phyloP scores from a whole-genome alignment of 2,888 invertebrate species.

The Acholoe squamosa region DNA sequence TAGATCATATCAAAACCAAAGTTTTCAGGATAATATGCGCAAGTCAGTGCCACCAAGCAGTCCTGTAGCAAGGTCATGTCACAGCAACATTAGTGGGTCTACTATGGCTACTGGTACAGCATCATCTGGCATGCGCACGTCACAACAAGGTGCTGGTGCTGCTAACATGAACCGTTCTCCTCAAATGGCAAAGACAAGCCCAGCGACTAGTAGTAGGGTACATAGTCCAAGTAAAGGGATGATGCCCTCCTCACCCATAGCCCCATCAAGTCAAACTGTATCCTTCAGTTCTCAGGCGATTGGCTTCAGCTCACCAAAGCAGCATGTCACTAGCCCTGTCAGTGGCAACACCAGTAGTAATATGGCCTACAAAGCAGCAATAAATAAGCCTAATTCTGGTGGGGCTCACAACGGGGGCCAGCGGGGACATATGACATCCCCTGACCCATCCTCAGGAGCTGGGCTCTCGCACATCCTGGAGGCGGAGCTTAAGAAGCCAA shows the following conservation, averaged over 20 bases:
- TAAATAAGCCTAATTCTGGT: background rate
- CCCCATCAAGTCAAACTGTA: background rate
- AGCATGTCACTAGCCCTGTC: background rate
- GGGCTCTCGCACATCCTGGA: slow-evolving; percentile 21
- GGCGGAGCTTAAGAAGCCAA: background rate
- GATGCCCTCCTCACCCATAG: slow-evolving; percentile 34
- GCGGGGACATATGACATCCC: background rate
- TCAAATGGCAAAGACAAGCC: background rate
- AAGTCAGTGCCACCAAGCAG: background rate
- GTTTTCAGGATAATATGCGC: background rate
- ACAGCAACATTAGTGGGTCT: background rate
- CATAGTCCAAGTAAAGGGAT: slow-evolving; percentile 22
- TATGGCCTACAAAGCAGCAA: slow-evolving; percentile 12
- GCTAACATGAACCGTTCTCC: background rate
- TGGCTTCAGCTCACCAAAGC: background rate
- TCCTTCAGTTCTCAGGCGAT: background rate
- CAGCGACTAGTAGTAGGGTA: background rate
- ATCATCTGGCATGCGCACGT: background rate
- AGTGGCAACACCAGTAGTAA: background rate
- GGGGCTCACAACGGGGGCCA: slow-evolving; percentile 34
- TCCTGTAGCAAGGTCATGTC: background rate
- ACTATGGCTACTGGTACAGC: background rate
- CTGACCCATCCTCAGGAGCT: background rate
- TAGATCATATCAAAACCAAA: slow-evolving; percentile 26
- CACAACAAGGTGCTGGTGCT: background rate